phyloP scores from a whole-genome alignment of 2,888 invertebrate genomes.

The Melanargia galathea region DNA sequence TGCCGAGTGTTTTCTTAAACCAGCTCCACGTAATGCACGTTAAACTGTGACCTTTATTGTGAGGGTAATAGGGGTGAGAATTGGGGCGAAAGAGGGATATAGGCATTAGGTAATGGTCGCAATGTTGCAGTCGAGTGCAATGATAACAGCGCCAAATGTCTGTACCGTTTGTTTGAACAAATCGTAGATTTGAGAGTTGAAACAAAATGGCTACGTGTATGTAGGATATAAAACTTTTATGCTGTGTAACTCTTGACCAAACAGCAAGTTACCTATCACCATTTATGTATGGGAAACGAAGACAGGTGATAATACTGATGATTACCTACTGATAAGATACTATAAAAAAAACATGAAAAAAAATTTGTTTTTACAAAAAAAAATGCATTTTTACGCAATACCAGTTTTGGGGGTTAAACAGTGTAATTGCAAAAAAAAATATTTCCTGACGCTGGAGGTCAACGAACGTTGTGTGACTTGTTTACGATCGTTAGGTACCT shows the following conservation, averaged over 20 bases:
- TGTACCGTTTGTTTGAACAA: conserved; percentile 45
- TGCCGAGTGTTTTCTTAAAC: conserved; percentile 75
- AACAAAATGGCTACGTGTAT: too few relatives aligned
- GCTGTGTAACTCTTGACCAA: not conserved
- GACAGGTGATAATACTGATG: too few relatives aligned
- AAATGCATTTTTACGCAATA: too few relatives aligned
- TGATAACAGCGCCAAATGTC: conserved; percentile 69
- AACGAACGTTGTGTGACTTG: too few relatives aligned
- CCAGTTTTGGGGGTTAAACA: too few relatives aligned
- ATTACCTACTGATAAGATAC: too few relatives aligned
- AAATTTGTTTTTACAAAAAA: too few relatives aligned
- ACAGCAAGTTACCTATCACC: conserved; percentile 7
- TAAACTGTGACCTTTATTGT: conserved; percentile 26
- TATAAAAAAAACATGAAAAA: too few relatives aligned
- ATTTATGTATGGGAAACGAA: too few relatives aligned
- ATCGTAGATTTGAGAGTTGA: conserved; percentile 48
- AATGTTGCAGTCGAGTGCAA: conserved; percentile 69
- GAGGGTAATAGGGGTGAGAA: conserved; percentile 28
- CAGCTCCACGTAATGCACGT: conserved; percentile 30
- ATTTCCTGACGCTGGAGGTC: too few relatives aligned
- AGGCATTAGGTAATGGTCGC: conserved; percentile 44
- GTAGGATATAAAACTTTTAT: not conserved
- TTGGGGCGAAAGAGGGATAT: conserved; percentile 10
- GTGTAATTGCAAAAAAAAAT: too few relatives aligned
- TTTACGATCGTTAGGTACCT: too few relatives aligned